Evolutionary conservation across 2,113 vertebrate species (phyloP).

Genomic region (Brachionichthys hirsutus): DNA sequence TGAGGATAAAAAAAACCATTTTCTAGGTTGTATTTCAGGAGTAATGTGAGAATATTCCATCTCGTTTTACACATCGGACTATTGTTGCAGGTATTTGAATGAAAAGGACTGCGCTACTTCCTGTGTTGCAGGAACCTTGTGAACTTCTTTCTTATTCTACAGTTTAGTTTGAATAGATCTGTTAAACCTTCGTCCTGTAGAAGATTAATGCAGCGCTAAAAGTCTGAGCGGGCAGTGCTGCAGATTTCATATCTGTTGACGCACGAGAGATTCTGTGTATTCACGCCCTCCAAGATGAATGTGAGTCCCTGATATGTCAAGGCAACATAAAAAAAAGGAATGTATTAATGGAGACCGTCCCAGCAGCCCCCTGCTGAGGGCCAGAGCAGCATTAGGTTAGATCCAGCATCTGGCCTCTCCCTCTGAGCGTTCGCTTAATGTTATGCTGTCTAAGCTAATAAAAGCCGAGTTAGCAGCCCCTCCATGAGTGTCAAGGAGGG

Average conservation of each 20-base stretch:
- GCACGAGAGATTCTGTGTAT: slow-evolving; percentile 25
- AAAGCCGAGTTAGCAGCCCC: slow-evolving; percentile 44
- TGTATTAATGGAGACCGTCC: slow-evolving; percentile 20
- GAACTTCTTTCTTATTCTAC: slow-evolving; percentile 1
- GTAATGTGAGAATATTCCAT: background rate
- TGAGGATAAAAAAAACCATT: background rate
- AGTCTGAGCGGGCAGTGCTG: background rate
- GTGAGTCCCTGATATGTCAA: slow-evolving; percentile 38
- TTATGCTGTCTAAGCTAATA: slow-evolving; percentile 35
- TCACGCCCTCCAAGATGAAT: slow-evolving; percentile 57
- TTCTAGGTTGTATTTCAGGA: too few relatives aligned
- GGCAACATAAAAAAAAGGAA: slow-evolving; percentile 37
- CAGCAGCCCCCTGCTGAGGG: slow-evolving; percentile 3
- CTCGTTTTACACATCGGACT: background rate
- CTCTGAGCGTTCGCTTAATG: slow-evolving; percentile 46
- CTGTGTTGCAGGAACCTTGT: background rate
- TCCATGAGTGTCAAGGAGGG: too few relatives aligned
- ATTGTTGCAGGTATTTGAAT: background rate
- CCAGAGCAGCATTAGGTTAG: slow-evolving; percentile 16
- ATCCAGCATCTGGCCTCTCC: too few relatives aligned
- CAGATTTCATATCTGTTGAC: slow-evolving; percentile 28
- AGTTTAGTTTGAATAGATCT: background rate
- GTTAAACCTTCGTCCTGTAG: slow-evolving; percentile 4
- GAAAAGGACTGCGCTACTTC: too few relatives aligned
- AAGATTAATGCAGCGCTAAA: slow-evolving; percentile 47